phyloP scores from a whole-genome alignment of 2,888 invertebrate genomes.

The Osmoderma eremita region DNA sequence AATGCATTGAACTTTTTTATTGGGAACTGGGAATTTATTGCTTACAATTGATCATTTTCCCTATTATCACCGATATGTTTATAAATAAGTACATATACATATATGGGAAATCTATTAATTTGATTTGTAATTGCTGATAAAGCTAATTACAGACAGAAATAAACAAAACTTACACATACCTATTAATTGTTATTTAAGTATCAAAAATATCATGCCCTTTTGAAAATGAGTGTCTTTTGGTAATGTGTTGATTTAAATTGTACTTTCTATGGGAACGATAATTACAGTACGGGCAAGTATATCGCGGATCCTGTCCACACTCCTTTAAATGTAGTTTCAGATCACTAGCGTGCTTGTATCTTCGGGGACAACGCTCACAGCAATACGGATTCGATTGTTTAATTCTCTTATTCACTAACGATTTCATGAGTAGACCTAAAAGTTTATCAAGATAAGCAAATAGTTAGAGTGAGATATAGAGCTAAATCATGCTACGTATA shows the following conservation, averaged over 20 bases:
- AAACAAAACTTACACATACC: not conserved
- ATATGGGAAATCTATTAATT: too few relatives aligned
- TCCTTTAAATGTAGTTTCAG: slow-evolving; percentile 38
- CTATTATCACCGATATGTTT: too few relatives aligned
- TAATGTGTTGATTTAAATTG: slow-evolving; percentile 37
- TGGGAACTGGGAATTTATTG: too few relatives aligned
- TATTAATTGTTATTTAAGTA: not conserved
- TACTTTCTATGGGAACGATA: slow-evolving; percentile 42
- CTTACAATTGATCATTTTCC: too few relatives aligned
- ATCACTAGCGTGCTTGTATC: slow-evolving; percentile 39
- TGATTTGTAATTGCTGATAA: too few relatives aligned
- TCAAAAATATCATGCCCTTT: slow-evolving; percentile 25
- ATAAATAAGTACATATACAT: too few relatives aligned
- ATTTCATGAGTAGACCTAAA: slow-evolving; percentile 23
- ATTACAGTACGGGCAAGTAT: slow-evolving; percentile 37
- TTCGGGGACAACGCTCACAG: slow-evolving; percentile 39
- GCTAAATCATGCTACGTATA: slow-evolving; percentile 16
- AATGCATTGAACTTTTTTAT: too few relatives aligned
- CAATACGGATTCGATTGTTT: slow-evolving; percentile 38
- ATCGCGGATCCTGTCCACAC: slow-evolving; percentile 38
- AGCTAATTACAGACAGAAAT: not conserved
- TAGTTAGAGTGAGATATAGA: not conserved
- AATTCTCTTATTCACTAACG: slow-evolving; percentile 29
- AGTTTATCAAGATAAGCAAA: not conserved
- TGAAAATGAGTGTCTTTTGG: slow-evolving; percentile 28